Evolutionary conservation across 2,888 invertebrate genomes (phyloP).

Genomic region (Seira sanloemensis): DNA sequence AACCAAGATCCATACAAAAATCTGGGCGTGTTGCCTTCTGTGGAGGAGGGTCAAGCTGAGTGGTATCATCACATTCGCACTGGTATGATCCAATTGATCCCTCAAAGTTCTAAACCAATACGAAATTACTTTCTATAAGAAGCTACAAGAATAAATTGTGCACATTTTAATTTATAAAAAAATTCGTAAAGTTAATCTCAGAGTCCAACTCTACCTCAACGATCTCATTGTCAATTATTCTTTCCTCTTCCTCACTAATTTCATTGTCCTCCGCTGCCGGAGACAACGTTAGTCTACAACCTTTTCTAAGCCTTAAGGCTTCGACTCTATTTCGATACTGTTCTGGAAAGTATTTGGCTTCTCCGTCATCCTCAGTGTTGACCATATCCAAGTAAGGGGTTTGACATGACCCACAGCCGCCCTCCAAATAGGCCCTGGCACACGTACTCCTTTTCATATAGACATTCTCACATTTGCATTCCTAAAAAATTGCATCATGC

Average conservation of each 20-base stretch:
- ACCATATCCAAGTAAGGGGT: slow-evolving; percentile 24
- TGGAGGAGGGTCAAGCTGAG: not conserved
- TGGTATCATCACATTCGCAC: slow-evolving; percentile 24
- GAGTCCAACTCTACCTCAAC: not conserved
- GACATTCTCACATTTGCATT: slow-evolving; percentile 48
- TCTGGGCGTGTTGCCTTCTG: not conserved
- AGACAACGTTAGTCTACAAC: slow-evolving; percentile 28
- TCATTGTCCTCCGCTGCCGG: not conserved
- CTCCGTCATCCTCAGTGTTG: not conserved
- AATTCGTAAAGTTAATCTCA: not conserved
- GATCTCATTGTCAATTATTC: not conserved
- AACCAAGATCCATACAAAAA: not conserved
- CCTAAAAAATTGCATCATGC: slow-evolving; percentile 17
- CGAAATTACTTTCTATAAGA: not conserved
- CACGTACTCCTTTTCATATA: slow-evolving; percentile 32
- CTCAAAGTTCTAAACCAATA: slow-evolving; percentile 4
- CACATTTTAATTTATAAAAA: not conserved
- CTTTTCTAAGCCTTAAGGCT: slow-evolving; percentile 32
- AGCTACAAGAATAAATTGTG: not conserved
- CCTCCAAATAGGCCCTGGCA: slow-evolving; percentile 38
- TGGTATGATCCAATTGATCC: slow-evolving; percentile 17
- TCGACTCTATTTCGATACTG: not conserved
- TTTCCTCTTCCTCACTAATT: slow-evolving; percentile 22
- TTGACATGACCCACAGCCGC: slow-evolving; percentile 40
- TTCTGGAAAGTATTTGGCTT: not conserved